A percentile compares a stretch with the other conserved stretches of the same genome.
Conservation (phyloP, 2,113 vertebrate species). For the Zeus faber region DNA sequence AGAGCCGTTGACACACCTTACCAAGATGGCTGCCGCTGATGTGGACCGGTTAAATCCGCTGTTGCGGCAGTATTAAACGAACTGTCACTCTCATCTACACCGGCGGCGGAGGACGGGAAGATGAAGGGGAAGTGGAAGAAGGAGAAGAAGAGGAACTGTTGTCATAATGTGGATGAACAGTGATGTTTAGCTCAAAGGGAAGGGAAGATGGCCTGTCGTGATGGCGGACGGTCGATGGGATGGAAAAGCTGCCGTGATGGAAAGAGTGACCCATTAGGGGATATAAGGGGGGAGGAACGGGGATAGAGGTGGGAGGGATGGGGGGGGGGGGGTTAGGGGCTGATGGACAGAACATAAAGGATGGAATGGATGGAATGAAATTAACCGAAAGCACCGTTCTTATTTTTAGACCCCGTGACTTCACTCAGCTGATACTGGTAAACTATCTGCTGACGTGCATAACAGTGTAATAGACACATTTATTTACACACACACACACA, state of each 20-base stretch:
- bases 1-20: too few species aligned
- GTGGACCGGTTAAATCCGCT: too few species aligned
- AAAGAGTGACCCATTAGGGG: conserved; percentile 47
- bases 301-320: not conserved
- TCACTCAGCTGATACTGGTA: conserved; percentile 41
- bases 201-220: not conserved
- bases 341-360: conserved; percentile 8
- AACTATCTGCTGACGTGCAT: conserved; percentile 16
- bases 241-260: conserved; percentile 42
- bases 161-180: too few species aligned
- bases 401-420: conserved; percentile 40
- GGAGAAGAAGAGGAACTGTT: not conserved
- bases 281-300: too few species aligned
- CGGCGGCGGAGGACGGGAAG: not conserved
- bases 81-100: too few species aligned
- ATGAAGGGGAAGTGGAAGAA: not conserved
- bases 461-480: too few species aligned
- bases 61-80: too few species aligned
- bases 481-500: conserved; percentile 33
- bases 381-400: too few species aligned
- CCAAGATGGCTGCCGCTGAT: too few species aligned
- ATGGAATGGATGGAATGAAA: conserved; percentile 29
- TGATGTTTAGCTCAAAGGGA: too few species aligned
- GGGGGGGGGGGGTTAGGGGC: not conserved
- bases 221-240: conserved; percentile 49